phyloP scores from a whole-genome alignment of 2,797 vertebrate genomes.

The Meda fulgida region DNA sequence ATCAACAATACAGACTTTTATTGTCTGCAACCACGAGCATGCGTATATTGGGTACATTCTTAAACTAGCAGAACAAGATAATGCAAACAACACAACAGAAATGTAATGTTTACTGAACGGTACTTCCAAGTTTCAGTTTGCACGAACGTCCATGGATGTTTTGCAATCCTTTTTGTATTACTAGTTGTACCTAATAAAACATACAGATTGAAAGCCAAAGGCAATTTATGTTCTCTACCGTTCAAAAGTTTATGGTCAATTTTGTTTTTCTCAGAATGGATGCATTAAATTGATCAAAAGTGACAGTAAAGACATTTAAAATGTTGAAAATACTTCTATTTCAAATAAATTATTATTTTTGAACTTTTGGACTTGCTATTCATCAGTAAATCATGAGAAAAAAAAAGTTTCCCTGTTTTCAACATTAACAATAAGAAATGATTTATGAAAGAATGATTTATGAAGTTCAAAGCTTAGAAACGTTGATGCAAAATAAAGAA shows the following conservation, averaged over 20 bases:
- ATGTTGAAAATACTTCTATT: not conserved
- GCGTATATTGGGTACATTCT: not conserved
- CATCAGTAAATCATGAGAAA: not conserved
- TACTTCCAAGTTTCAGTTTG: not conserved
- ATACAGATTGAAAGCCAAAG: not conserved
- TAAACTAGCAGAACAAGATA: not conserved
- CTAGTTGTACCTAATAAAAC: not conserved
- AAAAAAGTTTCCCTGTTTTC: not conserved
- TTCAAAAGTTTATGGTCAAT: not conserved
- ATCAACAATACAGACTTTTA: constrained; percentile 24
- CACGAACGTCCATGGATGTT: not conserved
- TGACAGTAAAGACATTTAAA: not conserved
- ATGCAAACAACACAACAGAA: constrained; percentile 14
- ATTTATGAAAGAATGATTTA: not conserved
- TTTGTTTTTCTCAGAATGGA: not conserved
- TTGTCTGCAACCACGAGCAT: not conserved
- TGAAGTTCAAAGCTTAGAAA: not conserved
- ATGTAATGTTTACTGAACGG: not conserved
- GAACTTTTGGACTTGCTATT: not conserved
- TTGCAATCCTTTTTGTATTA: not conserved
- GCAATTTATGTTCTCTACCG: not conserved
- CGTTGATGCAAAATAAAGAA: not conserved
- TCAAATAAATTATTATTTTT: not conserved
- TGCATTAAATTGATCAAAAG: not conserved
- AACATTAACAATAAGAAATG: not conserved